Percentiles rank a stretch among this genome's conserved stretches.
Conservation (phyloP, 2,888 invertebrate species). For the Cephalotes varians region DNA sequence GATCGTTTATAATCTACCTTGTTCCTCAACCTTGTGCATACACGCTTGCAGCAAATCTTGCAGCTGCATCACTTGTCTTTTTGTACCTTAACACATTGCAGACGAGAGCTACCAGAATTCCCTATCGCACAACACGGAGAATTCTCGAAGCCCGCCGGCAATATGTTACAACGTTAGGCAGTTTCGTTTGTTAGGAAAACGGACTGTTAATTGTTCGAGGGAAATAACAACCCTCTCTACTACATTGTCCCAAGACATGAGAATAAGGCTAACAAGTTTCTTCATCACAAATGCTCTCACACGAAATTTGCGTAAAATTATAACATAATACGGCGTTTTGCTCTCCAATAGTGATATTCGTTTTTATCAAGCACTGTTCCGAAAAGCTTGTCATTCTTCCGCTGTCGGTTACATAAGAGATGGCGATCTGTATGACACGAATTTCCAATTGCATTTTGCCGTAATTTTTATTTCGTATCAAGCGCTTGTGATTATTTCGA, state of each 20-base stretch:
- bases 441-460: conserved; percentile 35
- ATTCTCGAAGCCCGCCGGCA: conserved; percentile 46
- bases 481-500: conserved; percentile 51
- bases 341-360: background rate
- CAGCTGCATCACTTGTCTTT: conserved; percentile 50
- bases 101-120: conserved; percentile 50
- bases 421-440: background rate
- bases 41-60: conserved; percentile 31
- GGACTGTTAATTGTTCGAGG: conserved; percentile 37
- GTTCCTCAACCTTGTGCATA: conserved; percentile 29
- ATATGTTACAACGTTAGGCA: conserved; percentile 44
- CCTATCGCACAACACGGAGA: conserved; percentile 16
- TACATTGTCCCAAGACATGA: background rate
- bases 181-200: conserved; percentile 31
- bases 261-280: background rate
- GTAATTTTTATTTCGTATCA: conserved; percentile 29
- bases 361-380: background rate
- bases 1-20: conserved; percentile 4
- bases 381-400: background rate
- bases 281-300: background rate
- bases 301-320: conserved; percentile 14
- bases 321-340: background rate
- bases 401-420: background rate
- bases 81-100: conserved; percentile 53
- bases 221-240: conserved; percentile 2